Evolutionary conservation across 2,113 vertebrate genomes (phyloP).

Genomic region (Lanius ludovicianus): DNA sequence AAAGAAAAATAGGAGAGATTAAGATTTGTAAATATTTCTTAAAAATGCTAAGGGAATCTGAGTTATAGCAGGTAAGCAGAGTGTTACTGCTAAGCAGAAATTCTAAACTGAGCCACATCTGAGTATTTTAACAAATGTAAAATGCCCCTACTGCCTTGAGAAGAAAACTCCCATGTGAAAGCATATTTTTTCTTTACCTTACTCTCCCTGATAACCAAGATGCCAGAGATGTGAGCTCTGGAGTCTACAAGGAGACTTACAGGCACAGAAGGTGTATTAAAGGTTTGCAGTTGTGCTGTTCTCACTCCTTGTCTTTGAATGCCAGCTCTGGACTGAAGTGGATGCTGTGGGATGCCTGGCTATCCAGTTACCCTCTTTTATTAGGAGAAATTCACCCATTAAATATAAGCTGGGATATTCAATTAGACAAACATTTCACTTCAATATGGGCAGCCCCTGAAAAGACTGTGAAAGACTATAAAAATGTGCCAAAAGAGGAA

Average conservation of each 20-base stretch:
- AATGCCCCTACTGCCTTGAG: background rate
- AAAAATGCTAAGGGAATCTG: background rate
- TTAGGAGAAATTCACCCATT: background rate
- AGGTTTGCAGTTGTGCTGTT: background rate
- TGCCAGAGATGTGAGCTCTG: background rate
- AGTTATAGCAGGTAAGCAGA: background rate
- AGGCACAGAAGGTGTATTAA: background rate
- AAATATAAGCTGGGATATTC: background rate
- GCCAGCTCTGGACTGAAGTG: background rate
- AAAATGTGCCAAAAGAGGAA: background rate
- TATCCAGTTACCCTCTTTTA: background rate
- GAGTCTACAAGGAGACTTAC: background rate
- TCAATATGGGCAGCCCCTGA: background rate
- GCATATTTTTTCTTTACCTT: background rate
- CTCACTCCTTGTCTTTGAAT: background rate
- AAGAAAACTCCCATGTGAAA: background rate
- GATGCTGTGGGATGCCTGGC: background rate
- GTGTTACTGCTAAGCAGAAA: background rate
- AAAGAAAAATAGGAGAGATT: background rate
- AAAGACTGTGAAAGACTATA: background rate
- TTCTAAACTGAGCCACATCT: background rate
- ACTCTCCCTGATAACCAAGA: background rate
- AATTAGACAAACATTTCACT: background rate
- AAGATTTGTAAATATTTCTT: background rate
- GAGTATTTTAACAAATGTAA: background rate